phyloP scores from a whole-genome alignment of 1,140 invertebrate species.

The Saccostrea glomerata region DNA sequence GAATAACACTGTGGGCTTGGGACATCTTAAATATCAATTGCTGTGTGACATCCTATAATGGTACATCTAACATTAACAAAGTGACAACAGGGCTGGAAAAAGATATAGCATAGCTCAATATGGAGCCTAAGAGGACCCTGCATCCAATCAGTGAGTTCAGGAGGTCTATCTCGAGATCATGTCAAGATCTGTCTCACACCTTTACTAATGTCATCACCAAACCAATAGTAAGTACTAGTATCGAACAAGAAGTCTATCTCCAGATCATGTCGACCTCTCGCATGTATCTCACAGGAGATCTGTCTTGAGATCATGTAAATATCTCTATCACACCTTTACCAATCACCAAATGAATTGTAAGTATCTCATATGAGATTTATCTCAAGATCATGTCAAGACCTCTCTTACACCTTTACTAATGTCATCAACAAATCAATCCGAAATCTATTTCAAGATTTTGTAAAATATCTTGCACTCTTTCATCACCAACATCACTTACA shows the following conservation, averaged over 20 bases:
- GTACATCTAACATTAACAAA: neutral
- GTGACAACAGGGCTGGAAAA: neutral
- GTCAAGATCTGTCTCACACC: neutral
- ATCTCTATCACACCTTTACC: too few species aligned
- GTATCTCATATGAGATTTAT: too few species aligned
- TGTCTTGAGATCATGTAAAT: too few species aligned
- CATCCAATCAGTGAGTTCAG: neutral
- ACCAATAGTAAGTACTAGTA: neutral
- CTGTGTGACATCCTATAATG: neutral
- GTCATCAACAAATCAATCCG: too few species aligned
- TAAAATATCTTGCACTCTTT: neutral
- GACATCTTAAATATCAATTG: neutral
- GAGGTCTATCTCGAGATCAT: constrained; percentile 1
- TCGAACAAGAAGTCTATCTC: too few species aligned
- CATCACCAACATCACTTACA: neutral
- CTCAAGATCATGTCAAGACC: too few species aligned
- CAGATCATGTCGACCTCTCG: too few species aligned
- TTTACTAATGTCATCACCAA: neutral
- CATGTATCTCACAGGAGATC: too few species aligned
- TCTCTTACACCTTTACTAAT: too few species aligned
- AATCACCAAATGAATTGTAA: too few species aligned
- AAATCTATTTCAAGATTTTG: neutral
- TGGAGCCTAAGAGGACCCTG: neutral
- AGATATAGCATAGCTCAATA: neutral
- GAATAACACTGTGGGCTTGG: too few species aligned